A percentile compares a stretch with the other conserved stretches of the same genome.
These are phyloP conservation scores for Drosophila incognita DNA, from an alignment of 2,888 invertebrate genomes.

Conservation along the genomic window DNA sequence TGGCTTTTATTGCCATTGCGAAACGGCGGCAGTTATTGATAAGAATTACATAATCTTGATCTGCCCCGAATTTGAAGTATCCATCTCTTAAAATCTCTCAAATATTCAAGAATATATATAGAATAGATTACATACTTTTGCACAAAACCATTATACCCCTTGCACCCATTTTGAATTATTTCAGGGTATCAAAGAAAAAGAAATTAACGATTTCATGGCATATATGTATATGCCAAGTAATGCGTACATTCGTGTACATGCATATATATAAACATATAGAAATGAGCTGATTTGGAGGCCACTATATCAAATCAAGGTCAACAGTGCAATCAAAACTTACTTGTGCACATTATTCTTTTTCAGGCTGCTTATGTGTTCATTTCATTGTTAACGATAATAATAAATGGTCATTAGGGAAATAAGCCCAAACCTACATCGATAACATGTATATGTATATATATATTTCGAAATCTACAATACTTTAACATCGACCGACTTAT, in stretches of 20 bases:
- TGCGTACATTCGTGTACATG: no score
- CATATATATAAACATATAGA: neutral
- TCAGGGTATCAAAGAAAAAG: neutral
- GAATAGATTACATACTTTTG: neutral
- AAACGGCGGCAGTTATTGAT: neutral
- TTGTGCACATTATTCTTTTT: neutral
- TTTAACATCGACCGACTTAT: neutral
- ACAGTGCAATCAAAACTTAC: conserved; percentile 3
- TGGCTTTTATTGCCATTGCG: no score
- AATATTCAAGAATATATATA: neutral
- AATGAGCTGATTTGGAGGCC: neutral
- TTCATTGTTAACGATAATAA: neutral
- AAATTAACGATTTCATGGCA: neutral
- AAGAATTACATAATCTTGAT: neutral
- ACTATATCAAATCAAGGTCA: conserved; percentile 3
- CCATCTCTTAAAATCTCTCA: neutral
- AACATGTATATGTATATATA: no score
- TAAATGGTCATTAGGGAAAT: neutral
- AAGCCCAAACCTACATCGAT: neutral
- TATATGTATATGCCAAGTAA: neutral
- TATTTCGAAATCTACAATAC: neutral
- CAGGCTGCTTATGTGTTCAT: neutral
- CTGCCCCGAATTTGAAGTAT: neutral
- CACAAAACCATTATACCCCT: neutral
- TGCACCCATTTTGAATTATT: neutral